Percentiles rank a stretch among this genome's conserved stretches.
Conservation (phyloP, 2,113 vertebrate species). For the Chaenocephalus aceratus region DNA sequence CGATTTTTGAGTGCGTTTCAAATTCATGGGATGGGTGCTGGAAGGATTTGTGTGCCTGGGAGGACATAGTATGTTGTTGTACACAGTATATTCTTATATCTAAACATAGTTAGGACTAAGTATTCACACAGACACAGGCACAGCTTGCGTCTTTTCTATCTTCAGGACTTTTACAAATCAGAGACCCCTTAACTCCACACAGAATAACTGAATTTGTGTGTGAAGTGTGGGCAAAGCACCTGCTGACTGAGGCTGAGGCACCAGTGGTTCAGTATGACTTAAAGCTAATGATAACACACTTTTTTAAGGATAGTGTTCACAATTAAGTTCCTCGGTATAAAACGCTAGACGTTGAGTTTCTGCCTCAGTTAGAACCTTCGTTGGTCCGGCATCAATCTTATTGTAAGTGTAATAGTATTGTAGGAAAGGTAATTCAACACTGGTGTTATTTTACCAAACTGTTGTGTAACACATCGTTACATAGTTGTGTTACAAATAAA, state of each 20-base stretch:
- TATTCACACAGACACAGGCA: slow-evolving; percentile 5
- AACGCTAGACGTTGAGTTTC: not conserved
- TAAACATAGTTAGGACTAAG: not conserved
- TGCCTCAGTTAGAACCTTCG: not conserved
- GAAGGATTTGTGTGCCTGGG: not conserved
- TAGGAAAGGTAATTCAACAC: slow-evolving; percentile 10
- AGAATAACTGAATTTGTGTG: not conserved
- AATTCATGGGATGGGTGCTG: not conserved
- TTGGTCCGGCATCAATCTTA: not conserved
- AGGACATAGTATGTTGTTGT: not conserved
- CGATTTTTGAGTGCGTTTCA: slow-evolving; percentile 10
- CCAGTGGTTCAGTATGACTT: not conserved
- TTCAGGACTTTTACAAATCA: not conserved
- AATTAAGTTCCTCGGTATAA: slow-evolving; percentile 1
- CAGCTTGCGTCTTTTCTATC: not conserved
- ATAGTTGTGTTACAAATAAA: not conserved
- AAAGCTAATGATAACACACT: slow-evolving; percentile 2
- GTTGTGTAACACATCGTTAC: not conserved
- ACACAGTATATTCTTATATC: not conserved
- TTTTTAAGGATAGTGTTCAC: not conserved
- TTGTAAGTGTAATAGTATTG: not conserved
- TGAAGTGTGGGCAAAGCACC: not conserved
- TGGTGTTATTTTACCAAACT: slow-evolving; percentile 21
- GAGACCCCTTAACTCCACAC: not conserved
- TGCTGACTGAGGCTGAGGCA: not conserved